Percentiles rank a stretch among this genome's conserved stretches.
phyloP scores from a whole-genome alignment of 2,888 invertebrate genomes.

The Cordilura impudica region DNA sequence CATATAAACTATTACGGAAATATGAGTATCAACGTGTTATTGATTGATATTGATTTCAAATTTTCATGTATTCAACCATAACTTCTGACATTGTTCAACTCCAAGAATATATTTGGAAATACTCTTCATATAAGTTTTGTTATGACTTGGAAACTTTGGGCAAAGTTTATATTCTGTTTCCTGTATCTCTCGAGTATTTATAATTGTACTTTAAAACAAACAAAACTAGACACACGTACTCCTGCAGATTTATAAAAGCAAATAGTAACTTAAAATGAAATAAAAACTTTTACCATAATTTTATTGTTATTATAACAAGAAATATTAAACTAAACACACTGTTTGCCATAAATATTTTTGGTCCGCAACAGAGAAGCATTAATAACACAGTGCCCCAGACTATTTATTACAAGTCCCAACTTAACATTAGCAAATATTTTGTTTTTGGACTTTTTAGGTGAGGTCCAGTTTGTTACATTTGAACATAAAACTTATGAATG shows the following conservation, averaged over 20 bases:
- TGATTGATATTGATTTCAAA: too few species aligned
- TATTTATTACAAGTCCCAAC: too few species aligned
- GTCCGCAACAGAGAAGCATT: too few species aligned
- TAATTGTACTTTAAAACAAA: background rate
- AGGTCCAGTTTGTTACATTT: too few species aligned
- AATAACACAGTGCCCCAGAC: too few species aligned
- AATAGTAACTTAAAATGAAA: slow-evolving; percentile 27
- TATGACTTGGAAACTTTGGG: background rate
- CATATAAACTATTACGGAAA: too few species aligned
- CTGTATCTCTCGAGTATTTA: background rate
- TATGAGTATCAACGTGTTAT: too few species aligned
- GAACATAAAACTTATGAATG: too few species aligned
- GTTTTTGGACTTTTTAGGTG: too few species aligned
- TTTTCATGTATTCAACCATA: background rate
- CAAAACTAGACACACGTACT: background rate
- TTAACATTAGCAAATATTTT: too few species aligned
- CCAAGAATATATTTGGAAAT: background rate
- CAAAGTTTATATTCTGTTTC: background rate
- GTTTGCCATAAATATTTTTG: too few species aligned
- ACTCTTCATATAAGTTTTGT: background rate
- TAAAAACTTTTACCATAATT: slow-evolving; percentile 31
- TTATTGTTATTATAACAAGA: slow-evolving; percentile 7
- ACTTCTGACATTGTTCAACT: background rate
- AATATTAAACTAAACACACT: too few species aligned
- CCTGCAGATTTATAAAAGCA: background rate